A percentile compares a stretch with the other conserved stretches of the same genome.
Conservation (phyloP, 2,888 invertebrate species). For the Heliconius aoede region DNA sequence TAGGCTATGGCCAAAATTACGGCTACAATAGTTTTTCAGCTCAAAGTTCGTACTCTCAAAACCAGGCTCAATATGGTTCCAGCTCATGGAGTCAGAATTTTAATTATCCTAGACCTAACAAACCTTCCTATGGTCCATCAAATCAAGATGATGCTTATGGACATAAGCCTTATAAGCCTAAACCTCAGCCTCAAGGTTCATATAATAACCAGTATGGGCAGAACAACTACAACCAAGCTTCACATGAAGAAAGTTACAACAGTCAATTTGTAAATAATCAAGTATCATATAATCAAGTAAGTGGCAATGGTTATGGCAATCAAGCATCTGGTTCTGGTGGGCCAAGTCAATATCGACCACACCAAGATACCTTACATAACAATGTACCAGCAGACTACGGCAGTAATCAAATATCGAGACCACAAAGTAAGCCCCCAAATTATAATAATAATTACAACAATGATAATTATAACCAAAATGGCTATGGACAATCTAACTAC, state of each 20-base stretch:
- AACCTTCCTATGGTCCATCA: slow-evolving; percentile 40
- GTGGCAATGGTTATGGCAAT: slow-evolving; percentile 42
- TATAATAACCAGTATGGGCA: slow-evolving; percentile 42
- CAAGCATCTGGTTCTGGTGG: neutral
- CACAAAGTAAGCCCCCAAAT: slow-evolving; percentile 1
- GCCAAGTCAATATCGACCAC: slow-evolving; percentile 14
- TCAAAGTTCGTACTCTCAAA: slow-evolving; percentile 43
- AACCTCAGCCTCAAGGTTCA: slow-evolving; percentile 41
- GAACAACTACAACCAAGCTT: slow-evolving; percentile 44
- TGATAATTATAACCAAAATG: slow-evolving; percentile 38
- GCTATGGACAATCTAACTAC: slow-evolving; percentile 31
- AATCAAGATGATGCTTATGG: slow-evolving; percentile 26
- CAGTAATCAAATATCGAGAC: slow-evolving; percentile 4
- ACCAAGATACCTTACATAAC: slow-evolving; percentile 2
- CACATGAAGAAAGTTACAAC: slow-evolving; percentile 47
- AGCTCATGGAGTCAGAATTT: slow-evolving; percentile 38
- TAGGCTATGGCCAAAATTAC: slow-evolving; percentile 46
- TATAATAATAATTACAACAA: slow-evolving; percentile 24
- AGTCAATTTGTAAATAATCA: slow-evolving; percentile 12
- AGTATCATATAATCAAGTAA: slow-evolving; percentile 39
- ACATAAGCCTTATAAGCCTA: slow-evolving; percentile 39
- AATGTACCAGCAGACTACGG: slow-evolving; percentile 4
- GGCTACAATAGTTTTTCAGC: slow-evolving; percentile 45
- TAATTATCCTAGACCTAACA: slow-evolving; percentile 45
- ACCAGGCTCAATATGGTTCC: slow-evolving; percentile 43